Evolutionary conservation across 2,888 invertebrate genomes (phyloP).

Genomic region (Sesia bembeciformis): DNA sequence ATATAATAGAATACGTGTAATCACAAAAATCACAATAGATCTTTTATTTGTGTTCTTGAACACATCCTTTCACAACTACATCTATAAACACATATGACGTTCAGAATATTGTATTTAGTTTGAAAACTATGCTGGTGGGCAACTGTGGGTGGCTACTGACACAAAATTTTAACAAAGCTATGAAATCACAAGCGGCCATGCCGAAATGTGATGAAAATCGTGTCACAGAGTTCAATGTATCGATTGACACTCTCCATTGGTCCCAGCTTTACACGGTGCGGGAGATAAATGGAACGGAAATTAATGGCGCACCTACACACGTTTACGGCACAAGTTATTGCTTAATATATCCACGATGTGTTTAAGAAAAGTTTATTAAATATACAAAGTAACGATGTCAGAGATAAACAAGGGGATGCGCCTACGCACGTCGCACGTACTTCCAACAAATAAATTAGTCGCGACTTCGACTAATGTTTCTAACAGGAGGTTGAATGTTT

Average conservation of each 20-base stretch:
- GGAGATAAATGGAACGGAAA: slow-evolving; percentile 41
- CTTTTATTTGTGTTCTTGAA: too few relatives aligned
- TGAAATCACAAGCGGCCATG: not conserved
- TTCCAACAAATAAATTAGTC: not conserved
- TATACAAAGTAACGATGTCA: slow-evolving; percentile 28
- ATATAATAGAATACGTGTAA: too few relatives aligned
- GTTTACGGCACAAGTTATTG: slow-evolving; percentile 37
- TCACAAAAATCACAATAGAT: too few relatives aligned
- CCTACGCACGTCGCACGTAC: slow-evolving; percentile 10
- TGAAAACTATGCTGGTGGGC: too few relatives aligned
- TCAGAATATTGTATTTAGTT: too few relatives aligned
- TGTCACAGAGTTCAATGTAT: slow-evolving; percentile 21
- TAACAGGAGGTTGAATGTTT: not conserved
- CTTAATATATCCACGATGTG: slow-evolving; percentile 21
- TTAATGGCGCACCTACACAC: slow-evolving; percentile 33
- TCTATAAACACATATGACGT: too few relatives aligned
- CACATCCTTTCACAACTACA: too few relatives aligned
- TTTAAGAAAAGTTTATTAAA: slow-evolving; percentile 34
- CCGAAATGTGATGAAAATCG: slow-evolving; percentile 11
- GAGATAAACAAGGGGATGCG: slow-evolving; percentile 22
- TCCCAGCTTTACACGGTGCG: slow-evolving; percentile 1
- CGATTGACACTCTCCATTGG: slow-evolving; percentile 20
- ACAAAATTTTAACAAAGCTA: too few relatives aligned
- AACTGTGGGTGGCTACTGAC: too few relatives aligned
- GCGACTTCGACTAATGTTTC: not conserved